These are phyloP conservation scores for Melanotaenia nigrans DNA, from an alignment of 2,797 vertebrate species.

Conservation along the genomic window DNA sequence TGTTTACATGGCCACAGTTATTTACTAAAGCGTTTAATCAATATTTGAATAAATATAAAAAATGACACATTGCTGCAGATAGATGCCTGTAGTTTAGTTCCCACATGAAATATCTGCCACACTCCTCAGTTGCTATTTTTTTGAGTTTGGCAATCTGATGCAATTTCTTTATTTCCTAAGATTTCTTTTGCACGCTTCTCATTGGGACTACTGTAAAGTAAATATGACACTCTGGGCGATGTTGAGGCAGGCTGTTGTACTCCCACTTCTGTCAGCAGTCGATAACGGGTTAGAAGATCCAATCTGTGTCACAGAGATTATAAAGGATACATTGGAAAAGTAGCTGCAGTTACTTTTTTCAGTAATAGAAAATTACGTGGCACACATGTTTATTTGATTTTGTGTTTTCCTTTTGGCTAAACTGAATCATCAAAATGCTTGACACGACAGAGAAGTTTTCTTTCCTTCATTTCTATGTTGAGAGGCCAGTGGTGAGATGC, in stretches of 20 bases:
- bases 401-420: conserved; percentile 23
- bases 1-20: conserved; percentile 7
- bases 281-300: conserved; percentile 31
- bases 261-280: conserved; percentile 36
- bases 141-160: conserved; percentile 51
- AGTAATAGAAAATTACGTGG: conserved; percentile 10
- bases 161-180: conserved; percentile 53
- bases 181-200: conserved; percentile 56
- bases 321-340: conserved; percentile 23
- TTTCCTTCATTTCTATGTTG: conserved; percentile 38
- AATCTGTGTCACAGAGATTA: conserved; percentile 23
- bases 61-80: neutral
- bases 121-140: conserved; percentile 38
- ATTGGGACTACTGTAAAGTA: conserved; percentile 42
- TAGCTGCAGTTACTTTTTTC: neutral
- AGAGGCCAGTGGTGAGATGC: conserved; percentile 48
- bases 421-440: conserved; percentile 48
- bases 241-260: conserved; percentile 31
- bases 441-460: conserved; percentile 27
- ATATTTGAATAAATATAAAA: neutral
- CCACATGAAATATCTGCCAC: conserved; percentile 31
- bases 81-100: conserved; percentile 29
- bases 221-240: conserved; percentile 40
- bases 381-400: conserved; percentile 13
- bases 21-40: neutral